Percentiles rank a stretch among this genome's conserved stretches.
Conservation (phyloP, 2,797 vertebrate species). For the Phoeniculus purpureus region DNA sequence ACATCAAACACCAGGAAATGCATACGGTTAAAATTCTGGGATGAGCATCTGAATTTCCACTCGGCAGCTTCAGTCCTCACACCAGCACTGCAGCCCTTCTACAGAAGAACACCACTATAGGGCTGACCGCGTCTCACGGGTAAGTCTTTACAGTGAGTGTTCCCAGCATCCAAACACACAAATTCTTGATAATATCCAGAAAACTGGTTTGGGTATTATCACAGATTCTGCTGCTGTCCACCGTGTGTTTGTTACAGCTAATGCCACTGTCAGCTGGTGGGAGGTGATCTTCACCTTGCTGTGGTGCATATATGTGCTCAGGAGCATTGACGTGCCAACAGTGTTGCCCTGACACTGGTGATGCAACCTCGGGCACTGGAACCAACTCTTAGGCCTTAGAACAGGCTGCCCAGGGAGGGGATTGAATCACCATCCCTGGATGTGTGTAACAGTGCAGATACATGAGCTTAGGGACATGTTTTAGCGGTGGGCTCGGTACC, state of each 20-base stretch:
- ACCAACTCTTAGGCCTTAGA: too few relatives aligned
- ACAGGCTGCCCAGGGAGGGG: too few relatives aligned
- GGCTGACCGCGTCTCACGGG: accelerated
- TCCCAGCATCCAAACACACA: accelerated
- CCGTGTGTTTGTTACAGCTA: background rate
- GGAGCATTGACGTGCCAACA: accelerated
- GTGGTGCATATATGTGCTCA: accelerated
- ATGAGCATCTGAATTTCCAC: background rate
- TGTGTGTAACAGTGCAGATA: too few relatives aligned
- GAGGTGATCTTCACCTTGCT: background rate
- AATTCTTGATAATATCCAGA: accelerated
- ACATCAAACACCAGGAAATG: background rate
- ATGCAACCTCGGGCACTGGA: too few relatives aligned
- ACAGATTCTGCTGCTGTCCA: accelerated
- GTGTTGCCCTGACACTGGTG: too few relatives aligned
- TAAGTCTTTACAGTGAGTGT: accelerated
- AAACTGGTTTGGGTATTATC: accelerated
- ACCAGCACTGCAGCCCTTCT: accelerated
- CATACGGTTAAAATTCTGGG: background rate
- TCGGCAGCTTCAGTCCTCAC: accelerated
- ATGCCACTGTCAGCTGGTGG: accelerated
- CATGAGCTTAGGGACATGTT: too few relatives aligned
- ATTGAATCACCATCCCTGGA: too few relatives aligned
- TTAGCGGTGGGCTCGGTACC: too few relatives aligned
- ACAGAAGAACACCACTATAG: accelerated